phyloP scores from a whole-genome alignment of 1,140 invertebrate genomes.

The Octopus sinensis region DNA sequence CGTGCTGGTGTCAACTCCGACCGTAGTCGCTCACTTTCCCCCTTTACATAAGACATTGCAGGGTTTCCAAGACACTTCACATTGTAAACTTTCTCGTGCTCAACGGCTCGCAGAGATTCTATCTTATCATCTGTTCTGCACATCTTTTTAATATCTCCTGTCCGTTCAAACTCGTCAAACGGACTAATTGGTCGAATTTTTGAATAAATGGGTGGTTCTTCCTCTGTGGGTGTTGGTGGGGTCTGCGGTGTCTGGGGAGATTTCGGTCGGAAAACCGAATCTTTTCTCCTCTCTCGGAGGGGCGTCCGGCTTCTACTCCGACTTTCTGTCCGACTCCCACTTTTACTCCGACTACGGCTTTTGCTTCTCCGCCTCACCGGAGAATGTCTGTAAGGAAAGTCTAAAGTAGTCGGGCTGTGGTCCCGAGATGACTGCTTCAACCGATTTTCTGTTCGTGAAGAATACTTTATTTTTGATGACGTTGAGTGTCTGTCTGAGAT shows the following conservation, averaged over 20 bases:
- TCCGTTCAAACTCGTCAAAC: constrained; percentile 20
- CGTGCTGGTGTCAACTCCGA: background rate
- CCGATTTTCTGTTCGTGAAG: constrained; percentile 22
- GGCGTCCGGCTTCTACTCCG: constrained; percentile 12
- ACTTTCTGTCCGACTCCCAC: background rate
- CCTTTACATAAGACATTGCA: background rate
- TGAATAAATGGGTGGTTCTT: constrained; percentile 27
- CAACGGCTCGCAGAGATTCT: background rate
- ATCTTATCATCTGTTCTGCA: constrained; percentile 6
- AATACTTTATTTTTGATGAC: constrained; percentile 31
- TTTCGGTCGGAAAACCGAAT: constrained; percentile 1
- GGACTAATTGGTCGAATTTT: constrained; percentile 25
- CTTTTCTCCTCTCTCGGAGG: constrained; percentile 15
- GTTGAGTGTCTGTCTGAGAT: constrained; percentile 20
- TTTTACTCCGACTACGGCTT: constrained; percentile 10
- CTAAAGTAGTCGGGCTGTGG: constrained; percentile 14
- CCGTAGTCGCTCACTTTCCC: background rate
- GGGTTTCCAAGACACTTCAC: background rate
- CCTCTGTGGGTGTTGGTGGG: constrained; percentile 39
- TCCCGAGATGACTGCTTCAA: constrained; percentile 11
- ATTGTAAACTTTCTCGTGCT: background rate
- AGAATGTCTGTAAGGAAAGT: constrained; percentile 10
- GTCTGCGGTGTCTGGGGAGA: constrained; percentile 28
- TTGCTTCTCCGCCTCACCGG: background rate
- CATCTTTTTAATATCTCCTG: constrained; percentile 10